These are phyloP conservation scores for Steinernema carpocapsae DNA, from an alignment of 2,888 invertebrate genomes.

Conservation along the genomic window DNA sequence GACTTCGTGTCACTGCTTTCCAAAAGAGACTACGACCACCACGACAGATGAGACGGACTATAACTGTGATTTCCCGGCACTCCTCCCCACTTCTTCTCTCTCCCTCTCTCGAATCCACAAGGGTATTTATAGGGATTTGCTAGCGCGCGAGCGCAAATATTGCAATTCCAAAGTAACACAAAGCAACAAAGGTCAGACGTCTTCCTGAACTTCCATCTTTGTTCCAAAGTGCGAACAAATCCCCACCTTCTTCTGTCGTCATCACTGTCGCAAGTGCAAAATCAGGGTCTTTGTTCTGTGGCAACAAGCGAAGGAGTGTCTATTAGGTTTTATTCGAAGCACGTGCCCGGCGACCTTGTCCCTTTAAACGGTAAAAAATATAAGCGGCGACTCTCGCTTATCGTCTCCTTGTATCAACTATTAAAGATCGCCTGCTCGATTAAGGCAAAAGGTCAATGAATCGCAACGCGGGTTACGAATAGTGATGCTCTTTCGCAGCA, in stretches of 20 bases:
- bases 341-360: constrained; percentile 16
- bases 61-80: neutral
- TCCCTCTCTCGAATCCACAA: neutral
- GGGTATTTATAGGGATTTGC: neutral
- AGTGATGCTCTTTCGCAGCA: too few relatives aligned
- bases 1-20: too few relatives aligned
- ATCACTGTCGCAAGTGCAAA: constrained; percentile 4
- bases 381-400: neutral
- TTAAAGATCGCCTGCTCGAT: constrained; percentile 17
- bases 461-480: constrained; percentile 20
- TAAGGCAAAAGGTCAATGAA: constrained; percentile 5
- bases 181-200: constrained; percentile 16
- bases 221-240: constrained; percentile 17
- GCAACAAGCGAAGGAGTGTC: neutral
- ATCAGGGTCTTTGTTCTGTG: neutral
- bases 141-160: constrained; percentile 9
- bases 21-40: too few relatives aligned
- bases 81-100: neutral
- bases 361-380: neutral
- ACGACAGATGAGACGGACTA: too few relatives aligned
- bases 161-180: constrained; percentile 16
- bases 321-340: neutral
- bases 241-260: neutral
- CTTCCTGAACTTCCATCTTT: neutral
- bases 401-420: constrained; percentile 4